Conservation (phyloP, 2,888 invertebrate genomes). For the Epistrophella euchroma region DNA sequence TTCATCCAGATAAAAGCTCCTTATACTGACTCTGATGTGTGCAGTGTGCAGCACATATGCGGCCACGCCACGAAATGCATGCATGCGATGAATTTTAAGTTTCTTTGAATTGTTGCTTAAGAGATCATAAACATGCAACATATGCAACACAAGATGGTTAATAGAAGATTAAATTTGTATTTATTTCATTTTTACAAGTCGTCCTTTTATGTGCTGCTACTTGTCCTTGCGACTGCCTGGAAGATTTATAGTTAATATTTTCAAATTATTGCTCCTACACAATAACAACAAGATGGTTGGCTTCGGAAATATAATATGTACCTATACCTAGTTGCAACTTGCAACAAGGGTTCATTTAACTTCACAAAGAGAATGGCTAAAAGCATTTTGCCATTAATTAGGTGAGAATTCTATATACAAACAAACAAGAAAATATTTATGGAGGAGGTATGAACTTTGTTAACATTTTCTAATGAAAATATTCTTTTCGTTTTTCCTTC, state of each 20-base stretch:
- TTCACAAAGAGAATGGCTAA: conserved; percentile 60
- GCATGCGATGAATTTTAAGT: conserved; percentile 57
- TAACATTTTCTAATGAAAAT: conserved; percentile 62
- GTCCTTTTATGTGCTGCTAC: conserved; percentile 2
- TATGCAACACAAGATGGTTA: conserved; percentile 62
- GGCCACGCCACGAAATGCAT: conserved; percentile 39
- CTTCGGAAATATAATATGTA: not conserved
- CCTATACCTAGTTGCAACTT: conserved; percentile 3
- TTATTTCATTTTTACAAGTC: conserved; percentile 35
- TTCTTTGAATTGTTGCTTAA: conserved; percentile 42
- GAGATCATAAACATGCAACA: conserved; percentile 58
- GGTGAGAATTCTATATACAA: conserved; percentile 1
- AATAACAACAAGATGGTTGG: not conserved
- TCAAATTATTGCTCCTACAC: conserved; percentile 53
- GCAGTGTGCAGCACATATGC: conserved; percentile 34
- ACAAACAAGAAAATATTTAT: conserved; percentile 2
- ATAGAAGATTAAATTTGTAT: conserved; percentile 62
- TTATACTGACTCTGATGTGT: not conserved
- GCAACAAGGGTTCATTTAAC: conserved; percentile 15
- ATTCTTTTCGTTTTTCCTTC: conserved; percentile 28
- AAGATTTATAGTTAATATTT: conserved; percentile 73
- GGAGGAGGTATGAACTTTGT: conserved; percentile 38
- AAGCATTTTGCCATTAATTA: conserved; percentile 75
- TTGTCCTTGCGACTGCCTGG: conserved; percentile 15
- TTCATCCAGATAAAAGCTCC: conserved; percentile 37